A percentile compares a stretch with the other conserved stretches of the same genome.
Evolutionary conservation across 2,797 vertebrate genomes (phyloP).

Genomic region (Merluccius polli): DNA sequence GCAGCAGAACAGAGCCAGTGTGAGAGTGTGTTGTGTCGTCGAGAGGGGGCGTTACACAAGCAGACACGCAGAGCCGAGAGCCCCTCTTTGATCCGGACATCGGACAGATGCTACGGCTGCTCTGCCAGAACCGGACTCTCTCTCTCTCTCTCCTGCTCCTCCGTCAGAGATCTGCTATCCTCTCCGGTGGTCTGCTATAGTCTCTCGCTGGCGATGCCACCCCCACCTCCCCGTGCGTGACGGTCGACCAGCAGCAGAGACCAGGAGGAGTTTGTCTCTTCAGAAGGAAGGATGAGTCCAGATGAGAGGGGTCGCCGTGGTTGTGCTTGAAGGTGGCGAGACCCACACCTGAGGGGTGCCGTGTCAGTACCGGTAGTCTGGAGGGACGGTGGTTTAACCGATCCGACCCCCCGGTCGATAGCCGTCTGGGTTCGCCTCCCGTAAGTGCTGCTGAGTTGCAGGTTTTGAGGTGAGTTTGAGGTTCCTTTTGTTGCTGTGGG

Average conservation of each 20-base stretch:
- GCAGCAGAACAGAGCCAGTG: constrained; percentile 51
- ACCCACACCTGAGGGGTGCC: not conserved
- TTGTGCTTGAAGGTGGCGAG: not conserved
- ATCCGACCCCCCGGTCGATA: too few species aligned
- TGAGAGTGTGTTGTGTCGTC: not conserved
- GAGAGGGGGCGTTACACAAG: constrained; percentile 67
- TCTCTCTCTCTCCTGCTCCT: not conserved
- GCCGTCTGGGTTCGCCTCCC: constrained; percentile 23
- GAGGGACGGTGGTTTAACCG: not conserved
- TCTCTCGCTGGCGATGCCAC: not conserved
- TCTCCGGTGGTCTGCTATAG: not conserved
- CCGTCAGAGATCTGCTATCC: not conserved
- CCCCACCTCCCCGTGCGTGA: not conserved
- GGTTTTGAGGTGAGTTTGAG: constrained; percentile 50
- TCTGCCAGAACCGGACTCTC: constrained; percentile 6
- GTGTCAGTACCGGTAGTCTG: not conserved
- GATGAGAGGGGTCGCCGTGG: not conserved
- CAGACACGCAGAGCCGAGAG: constrained; percentile 44
- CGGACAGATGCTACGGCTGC: constrained; percentile 45
- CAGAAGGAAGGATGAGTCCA: not conserved
- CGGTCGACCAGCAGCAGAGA: not conserved
- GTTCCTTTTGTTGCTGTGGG: constrained; percentile 1
- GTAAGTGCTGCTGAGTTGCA: not conserved
- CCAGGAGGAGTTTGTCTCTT: not conserved
- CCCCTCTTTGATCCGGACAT: constrained; percentile 56